These are phyloP conservation scores for Coronaproctus castanopsis DNA, from an alignment of 2,888 invertebrate species.

Conservation along the genomic window DNA sequence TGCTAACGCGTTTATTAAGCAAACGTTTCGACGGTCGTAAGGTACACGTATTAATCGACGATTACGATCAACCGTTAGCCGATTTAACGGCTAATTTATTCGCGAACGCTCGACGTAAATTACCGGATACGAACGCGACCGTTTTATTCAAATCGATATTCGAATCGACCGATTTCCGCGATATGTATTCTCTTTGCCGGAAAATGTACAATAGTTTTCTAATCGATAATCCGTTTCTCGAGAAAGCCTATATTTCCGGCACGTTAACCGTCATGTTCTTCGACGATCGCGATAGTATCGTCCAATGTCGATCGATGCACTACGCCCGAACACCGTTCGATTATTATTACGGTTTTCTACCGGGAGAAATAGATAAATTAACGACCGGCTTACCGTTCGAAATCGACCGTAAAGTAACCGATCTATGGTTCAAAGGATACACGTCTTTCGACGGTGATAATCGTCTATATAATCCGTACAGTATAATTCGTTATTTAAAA, in stretches of 20 bases:
- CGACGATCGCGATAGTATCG: not conserved
- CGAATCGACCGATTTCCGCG: not conserved
- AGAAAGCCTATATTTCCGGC: not conserved
- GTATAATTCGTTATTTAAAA: not conserved
- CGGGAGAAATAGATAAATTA: not conserved
- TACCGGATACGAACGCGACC: not conserved
- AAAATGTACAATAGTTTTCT: not conserved
- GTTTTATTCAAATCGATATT: not conserved
- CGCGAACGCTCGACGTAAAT: not conserved
- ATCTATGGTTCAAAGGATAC: not conserved
- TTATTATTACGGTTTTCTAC: not conserved
- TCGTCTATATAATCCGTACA: not conserved
- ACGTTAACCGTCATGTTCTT: not conserved
- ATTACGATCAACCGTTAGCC: not conserved
- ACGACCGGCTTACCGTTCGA: not conserved
- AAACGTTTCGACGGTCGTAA: not conserved
- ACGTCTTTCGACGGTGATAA: not conserved
- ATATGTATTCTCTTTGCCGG: not conserved
- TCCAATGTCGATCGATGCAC: not conserved
- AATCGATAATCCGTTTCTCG: not conserved
- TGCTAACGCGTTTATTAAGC: not conserved
- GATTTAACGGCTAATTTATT: not conserved
- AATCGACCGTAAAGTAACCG: not conserved
- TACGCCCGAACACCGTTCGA: not conserved
- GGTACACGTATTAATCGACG: not conserved